Evolutionary conservation across 2,888 invertebrate genomes (phyloP).

Genomic region (Meta bourneti): DNA sequence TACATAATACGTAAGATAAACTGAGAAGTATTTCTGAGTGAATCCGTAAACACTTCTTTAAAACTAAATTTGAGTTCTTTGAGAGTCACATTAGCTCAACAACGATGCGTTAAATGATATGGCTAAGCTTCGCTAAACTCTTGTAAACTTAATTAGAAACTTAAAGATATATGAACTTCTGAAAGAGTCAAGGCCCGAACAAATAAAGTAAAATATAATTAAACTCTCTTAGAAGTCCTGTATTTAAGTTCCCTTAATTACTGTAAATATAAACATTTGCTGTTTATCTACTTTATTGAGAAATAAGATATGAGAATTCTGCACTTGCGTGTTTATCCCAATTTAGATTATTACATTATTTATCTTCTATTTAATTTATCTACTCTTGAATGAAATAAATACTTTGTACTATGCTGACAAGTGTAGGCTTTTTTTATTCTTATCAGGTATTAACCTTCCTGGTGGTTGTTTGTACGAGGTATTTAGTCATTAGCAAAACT

Average conservation of each 20-base stretch:
- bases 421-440: no score
- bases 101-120: background rate
- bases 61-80: background rate
- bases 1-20: no score
- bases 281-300: background rate
- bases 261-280: background rate
- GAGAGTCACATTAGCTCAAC: background rate
- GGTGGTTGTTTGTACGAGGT: no score
- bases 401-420: no score
- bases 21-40: background rate
- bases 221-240: background rate
- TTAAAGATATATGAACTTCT: background rate
- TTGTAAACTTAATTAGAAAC: background rate
- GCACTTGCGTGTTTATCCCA: no score
- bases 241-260: background rate
- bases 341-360: no score
- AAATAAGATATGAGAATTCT: no score
- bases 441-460: no score
- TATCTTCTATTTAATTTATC: no score
- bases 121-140: background rate
- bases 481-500: no score
- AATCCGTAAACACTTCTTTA: background rate
- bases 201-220: background rate
- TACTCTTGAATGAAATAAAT: no score
- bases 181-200: background rate